Conservation (phyloP, 2,797 vertebrate species). For the Paedocypris micromegethes region DNA sequence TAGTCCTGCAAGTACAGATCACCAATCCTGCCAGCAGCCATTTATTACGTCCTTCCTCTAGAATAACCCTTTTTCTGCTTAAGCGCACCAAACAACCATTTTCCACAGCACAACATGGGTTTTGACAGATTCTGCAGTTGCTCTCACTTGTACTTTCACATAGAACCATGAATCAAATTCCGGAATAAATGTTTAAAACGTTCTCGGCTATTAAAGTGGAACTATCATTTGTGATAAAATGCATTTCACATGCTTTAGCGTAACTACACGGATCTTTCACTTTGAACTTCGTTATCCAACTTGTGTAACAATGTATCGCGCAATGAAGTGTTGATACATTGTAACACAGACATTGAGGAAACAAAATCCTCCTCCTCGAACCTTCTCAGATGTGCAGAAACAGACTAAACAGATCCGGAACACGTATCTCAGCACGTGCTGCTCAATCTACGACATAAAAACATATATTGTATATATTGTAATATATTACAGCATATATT, state of each 20-base stretch:
- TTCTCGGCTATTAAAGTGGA: no score
- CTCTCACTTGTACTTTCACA: neutral
- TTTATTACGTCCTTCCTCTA: conserved; percentile 59
- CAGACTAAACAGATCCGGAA: conserved; percentile 13
- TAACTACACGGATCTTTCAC: no score
- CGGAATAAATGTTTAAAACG: no score
- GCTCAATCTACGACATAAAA: neutral
- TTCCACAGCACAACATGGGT: conserved; percentile 53
- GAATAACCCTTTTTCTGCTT: conserved; percentile 37
- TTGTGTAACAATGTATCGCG: no score
- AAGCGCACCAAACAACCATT: conserved; percentile 56
- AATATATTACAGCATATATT: no score
- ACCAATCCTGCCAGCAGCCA: conserved; percentile 56
- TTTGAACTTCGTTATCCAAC: no score
- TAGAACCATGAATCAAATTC: no score
- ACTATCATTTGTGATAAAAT: no score
- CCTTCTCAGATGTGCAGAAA: conserved; percentile 20
- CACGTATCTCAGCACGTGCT: conserved; percentile 25
- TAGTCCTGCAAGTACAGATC: conserved; percentile 58
- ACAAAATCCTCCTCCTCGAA: conserved; percentile 47
- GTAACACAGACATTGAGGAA: conserved; percentile 26
- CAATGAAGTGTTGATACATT: no score
- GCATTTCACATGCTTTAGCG: no score
- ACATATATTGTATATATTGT: no score
- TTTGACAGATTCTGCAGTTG: conserved; percentile 43